Base-by-base conservation (phyloP, 2,888 invertebrate species). In the Scaeva pyrastri region DNA sequence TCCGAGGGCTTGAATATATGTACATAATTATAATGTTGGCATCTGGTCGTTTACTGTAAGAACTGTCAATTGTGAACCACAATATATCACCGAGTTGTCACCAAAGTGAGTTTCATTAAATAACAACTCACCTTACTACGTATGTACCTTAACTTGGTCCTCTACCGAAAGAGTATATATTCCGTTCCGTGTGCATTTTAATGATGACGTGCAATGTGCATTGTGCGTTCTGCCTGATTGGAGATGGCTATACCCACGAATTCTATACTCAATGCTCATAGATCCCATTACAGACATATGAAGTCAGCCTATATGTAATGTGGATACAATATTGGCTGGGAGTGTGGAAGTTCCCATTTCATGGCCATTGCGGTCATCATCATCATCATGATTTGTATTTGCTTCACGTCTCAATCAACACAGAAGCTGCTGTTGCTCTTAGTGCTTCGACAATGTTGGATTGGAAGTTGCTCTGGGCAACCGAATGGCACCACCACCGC, bases 331-430 rank as follows among this genome's bases (percentile, higher is more conserved):
- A 31, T 5, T 7, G 31, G 50, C 19, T 39, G 31, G 50, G 50
- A 50, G 66, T 50, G 66, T 68, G 50, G 23, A 52, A 52, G 36
- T 68, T 52, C 23, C 36, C 66, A 66, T 75, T 66, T 75, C 74
- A 75, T 70, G 68, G 76, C 21, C 76, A 77, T 60, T 70, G 76
- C 76, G 74, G 74, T 75, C 55, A 43, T 66, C 55, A 43, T 43
- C 19, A 43, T 75, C 55, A 43, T 66, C 55, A 43, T 43, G 26
- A 43, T 64, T 83, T 70, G 73, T 68, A 83, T 56, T 73, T 56
- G 83, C 45, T 56, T 62, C 78, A 74, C 56, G 74, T 83, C 78
- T 83, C 70, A 74, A 83, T 83, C 83, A 74, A 45, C 60, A 45
- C 60, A 60, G 48, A 55, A 21, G 48, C 45, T 64, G 48, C 16